These are phyloP conservation scores for Mamestra brassicae DNA, from an alignment of 2,888 invertebrate species.

Conservation along the genomic window DNA sequence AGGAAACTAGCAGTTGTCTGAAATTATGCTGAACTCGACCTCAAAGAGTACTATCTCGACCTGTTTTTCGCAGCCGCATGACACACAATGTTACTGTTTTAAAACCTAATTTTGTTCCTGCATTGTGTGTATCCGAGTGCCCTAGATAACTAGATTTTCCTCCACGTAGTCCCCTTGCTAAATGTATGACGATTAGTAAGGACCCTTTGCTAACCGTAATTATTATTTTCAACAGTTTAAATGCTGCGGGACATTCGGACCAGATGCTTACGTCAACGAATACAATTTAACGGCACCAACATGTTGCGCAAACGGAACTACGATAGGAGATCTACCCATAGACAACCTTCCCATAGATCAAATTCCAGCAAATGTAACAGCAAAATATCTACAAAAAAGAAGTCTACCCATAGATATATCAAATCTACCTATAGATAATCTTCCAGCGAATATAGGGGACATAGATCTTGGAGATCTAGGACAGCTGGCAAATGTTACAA, in stretches of 20 bases:
- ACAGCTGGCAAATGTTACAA: background rate
- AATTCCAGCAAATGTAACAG: background rate
- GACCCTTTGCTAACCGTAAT: background rate
- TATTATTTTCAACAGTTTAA: slow-evolving; percentile 43
- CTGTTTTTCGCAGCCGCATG: too few species aligned
- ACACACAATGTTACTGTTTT: too few species aligned
- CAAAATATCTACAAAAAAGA: background rate
- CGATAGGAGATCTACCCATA: background rate
- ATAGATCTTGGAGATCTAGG: background rate
- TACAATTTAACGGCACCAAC: slow-evolving; percentile 37
- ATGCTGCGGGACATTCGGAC: slow-evolving; percentile 59
- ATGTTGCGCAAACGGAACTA: slow-evolving; percentile 39
- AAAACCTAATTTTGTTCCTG: too few species aligned
- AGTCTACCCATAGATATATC: background rate
- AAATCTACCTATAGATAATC: background rate
- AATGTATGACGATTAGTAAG: background rate
- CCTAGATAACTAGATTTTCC: too few species aligned
- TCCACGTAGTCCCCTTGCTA: too few species aligned
- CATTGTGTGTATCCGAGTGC: too few species aligned
- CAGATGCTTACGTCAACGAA: slow-evolving; percentile 40
- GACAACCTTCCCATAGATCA: background rate
- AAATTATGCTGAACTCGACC: too few species aligned
- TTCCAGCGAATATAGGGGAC: background rate
- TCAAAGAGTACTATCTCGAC: too few species aligned
- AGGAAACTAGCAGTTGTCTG: too few species aligned